Conservation (phyloP, 92 coral and sea anemone species). For the Palythoa caribaeorum region DNA sequence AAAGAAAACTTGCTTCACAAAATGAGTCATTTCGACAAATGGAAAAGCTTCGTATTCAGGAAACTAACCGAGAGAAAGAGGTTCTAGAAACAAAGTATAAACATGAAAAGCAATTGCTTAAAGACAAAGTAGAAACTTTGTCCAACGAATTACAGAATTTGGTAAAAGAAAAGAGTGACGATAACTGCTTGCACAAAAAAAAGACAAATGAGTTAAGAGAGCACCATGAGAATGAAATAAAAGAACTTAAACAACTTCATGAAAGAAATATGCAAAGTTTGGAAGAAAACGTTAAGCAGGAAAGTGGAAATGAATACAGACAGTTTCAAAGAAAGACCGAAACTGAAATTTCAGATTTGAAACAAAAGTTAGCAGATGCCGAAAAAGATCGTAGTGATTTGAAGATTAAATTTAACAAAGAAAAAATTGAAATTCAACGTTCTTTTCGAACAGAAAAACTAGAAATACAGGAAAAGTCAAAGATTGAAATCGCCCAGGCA, state of each 20-base stretch:
- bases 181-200: background rate
- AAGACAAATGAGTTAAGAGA: background rate
- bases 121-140: background rate
- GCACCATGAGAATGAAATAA: conserved; percentile 6
- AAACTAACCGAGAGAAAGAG: background rate
- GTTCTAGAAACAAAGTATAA: background rate
- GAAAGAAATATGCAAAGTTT: background rate
- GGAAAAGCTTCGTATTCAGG: background rate
- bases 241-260: background rate
- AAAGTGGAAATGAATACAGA: background rate
- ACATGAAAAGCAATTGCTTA: conserved; percentile 27
- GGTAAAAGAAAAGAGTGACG: background rate
- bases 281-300: background rate
- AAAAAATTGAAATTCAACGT: conserved; percentile 1
- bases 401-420: background rate
- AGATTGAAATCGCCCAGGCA: background rate
- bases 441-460: conserved; percentile 3
- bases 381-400: conserved; percentile 19
- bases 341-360: background rate
- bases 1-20: conserved; percentile 18
- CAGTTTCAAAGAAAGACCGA: conserved; percentile 1
- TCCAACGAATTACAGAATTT: conserved; percentile 9
- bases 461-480: background rate
- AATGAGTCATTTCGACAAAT: background rate
- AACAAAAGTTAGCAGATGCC: background rate